Evolutionary conservation across 2,797 vertebrate genomes (phyloP).

Genomic region (Sardinella longiceps): DNA sequence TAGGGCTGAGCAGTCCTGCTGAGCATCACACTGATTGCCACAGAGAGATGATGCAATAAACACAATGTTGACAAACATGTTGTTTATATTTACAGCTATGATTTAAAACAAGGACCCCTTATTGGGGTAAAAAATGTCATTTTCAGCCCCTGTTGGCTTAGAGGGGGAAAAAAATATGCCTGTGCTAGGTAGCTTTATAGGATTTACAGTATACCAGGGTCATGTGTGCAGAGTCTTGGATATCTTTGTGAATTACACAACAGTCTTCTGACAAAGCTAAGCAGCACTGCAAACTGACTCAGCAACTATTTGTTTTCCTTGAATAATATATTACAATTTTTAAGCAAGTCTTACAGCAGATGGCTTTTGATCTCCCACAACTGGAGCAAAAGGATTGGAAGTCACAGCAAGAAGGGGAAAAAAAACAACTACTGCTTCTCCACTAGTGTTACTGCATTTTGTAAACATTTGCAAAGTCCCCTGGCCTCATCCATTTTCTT

Average conservation of each 20-base stretch:
- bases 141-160: background rate
- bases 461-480: background rate
- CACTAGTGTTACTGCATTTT: constrained; percentile 19
- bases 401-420: constrained; percentile 1
- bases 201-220: background rate
- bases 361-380: constrained; percentile 3
- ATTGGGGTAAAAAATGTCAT: background rate
- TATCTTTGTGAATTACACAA: background rate
- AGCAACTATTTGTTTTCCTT: constrained; percentile 22
- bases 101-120: no score
- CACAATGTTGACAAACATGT: background rate
- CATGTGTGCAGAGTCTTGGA: background rate
- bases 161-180: background rate
- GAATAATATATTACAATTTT: constrained; percentile 11
- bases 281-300: constrained; percentile 26
- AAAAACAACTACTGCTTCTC: background rate
- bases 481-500: background rate
- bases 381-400: constrained; percentile 4
- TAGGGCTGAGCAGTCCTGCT: background rate
- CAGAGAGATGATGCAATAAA: background rate
- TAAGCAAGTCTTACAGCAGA: background rate
- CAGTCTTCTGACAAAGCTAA: background rate
- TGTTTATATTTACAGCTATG: background rate
- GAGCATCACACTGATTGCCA: background rate
- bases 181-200: background rate